Conservation (phyloP, 2,888 invertebrate genomes). For the Thumatha senex region DNA sequence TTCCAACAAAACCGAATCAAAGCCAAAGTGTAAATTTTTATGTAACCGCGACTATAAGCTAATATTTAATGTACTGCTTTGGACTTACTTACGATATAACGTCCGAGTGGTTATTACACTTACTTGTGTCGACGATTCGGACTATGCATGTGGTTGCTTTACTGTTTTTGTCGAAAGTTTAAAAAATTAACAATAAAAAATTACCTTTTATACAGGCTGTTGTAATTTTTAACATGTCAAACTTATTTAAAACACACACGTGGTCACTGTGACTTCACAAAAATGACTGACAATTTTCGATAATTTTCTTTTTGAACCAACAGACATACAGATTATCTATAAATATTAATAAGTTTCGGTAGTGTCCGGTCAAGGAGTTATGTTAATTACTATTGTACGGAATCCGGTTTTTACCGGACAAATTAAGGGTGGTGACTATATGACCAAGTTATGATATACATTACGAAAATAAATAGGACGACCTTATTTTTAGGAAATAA, state of each 20-base stretch:
- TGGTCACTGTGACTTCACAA: conserved; percentile 47
- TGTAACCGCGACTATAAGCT: no score
- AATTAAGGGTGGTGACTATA: conserved; percentile 74
- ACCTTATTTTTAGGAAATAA: conserved; percentile 22
- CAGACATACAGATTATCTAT: conserved; percentile 53
- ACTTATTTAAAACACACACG: conserved; percentile 18
- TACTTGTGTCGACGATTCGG: no score
- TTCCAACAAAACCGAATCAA: no score
- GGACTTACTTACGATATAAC: no score
- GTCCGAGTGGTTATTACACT: no score
- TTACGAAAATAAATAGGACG: not conserved
- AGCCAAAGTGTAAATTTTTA: no score
- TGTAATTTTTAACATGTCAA: conserved; percentile 2
- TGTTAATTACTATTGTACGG: conserved; percentile 75
- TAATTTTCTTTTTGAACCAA: not conserved
- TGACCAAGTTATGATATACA: conserved; percentile 23
- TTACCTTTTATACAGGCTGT: not conserved
- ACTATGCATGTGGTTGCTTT: no score
- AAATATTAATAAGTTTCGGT: conserved; percentile 77
- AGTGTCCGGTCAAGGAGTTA: conserved; percentile 79
- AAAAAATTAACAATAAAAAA: not conserved
- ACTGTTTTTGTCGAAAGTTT: no score
- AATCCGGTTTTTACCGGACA: conserved; percentile 69
- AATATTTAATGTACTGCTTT: no score
- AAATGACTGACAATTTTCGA: conserved; percentile 40